Evolutionary conservation across 2,113 vertebrate species (phyloP), one percentile per base, ranked within the genome.

Genomic region (Sceloporus tristichus): DNA sequence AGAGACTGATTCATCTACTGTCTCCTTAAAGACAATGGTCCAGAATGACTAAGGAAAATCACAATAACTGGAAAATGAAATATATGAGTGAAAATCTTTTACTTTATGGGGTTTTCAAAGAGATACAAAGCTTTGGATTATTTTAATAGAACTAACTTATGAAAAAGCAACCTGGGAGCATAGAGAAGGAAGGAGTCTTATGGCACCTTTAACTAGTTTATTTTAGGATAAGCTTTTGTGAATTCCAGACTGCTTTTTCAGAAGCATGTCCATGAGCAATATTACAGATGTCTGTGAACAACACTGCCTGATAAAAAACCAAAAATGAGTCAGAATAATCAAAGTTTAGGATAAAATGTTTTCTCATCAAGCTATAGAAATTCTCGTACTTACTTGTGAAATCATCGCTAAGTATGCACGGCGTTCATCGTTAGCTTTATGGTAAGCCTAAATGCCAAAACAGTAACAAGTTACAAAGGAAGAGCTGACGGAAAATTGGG

Each of bases 371-470:
- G 29, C 82, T 70, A 54, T 14, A 82, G 0, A 77, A 38, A 85
- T 70, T 77, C 74, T 86, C 87, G 74, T 82, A 90, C 91, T 97
- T 96, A 98, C 98, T 97, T 96, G 97, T 56, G 97, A 95, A 54
- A 98, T 97, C 96, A 98, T 97, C 13, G 97, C 94, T 73, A 98
- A 92, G 89, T 97, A 98, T 0, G 92, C 94, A 75, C 88, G 91
- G 19, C 93, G 92, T 91, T 98, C 97, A 80, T 96, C 96, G 53
- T 97, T 98, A 94, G 96, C 96, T 94, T 96, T 98, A 90, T 97
- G 97, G 92, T 98, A 98, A 38, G 97, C 97, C 98, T 99, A 83
- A 0, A 74, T 68, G 78, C 79, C 77, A 91, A 90, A 91, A 80
- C 5, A 90, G 40, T 21, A 89, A 0, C 68, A 65, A 82, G 18